Evolutionary conservation across 2,888 invertebrate genomes (phyloP), one percentile per base, ranked within the genome.

Genomic region (Lucinisca nassula): DNA sequence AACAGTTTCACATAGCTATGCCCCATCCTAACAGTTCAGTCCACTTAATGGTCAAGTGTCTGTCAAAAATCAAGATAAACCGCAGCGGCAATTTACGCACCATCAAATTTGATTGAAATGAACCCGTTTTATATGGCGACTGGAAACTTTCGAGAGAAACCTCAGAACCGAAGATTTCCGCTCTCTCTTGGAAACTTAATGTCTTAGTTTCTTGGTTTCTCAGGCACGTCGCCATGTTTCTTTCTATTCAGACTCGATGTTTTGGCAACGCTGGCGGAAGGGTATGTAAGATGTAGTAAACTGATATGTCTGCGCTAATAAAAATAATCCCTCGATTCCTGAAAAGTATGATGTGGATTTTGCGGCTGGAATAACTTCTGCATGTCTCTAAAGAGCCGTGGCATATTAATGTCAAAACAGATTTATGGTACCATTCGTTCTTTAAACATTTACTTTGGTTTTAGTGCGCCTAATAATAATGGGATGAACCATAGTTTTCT

Each of bases 241-340:
- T 35, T 35, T 24, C 67, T 32, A 32, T 81, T 58, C 35, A 75
- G 49, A 84, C 67, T 70, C 84, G 49, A 67, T 79, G 76, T 80
- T 79, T 55, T 84, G 80, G 76, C 55, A 37, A 32, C 58, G 17
- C 32, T 21, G 58, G 85, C 81, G 81, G 85, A 85, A 78, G 85
- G 81, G 77, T 85, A 81, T 78, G 45, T 79, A 83, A 80, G 90
- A 90, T 90, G 82, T 75, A 73, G 90, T 83, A 90, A 90, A 80
- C 21, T 61, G 90, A 90, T 90, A 90, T 80, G 90, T 87, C 87
- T 76, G 76, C 51, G 79, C 74, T 83, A 87, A 87, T 87, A 87
- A 87, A 85, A 83, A 55, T 87, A 90, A 90, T 90, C 90, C 90
- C 80, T 58, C 58, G 82, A 79, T 87, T 77, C 84, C 78, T 72